phyloP scores from a whole-genome alignment of 2,888 invertebrate species.

The Zygogramma bicolorata region DNA sequence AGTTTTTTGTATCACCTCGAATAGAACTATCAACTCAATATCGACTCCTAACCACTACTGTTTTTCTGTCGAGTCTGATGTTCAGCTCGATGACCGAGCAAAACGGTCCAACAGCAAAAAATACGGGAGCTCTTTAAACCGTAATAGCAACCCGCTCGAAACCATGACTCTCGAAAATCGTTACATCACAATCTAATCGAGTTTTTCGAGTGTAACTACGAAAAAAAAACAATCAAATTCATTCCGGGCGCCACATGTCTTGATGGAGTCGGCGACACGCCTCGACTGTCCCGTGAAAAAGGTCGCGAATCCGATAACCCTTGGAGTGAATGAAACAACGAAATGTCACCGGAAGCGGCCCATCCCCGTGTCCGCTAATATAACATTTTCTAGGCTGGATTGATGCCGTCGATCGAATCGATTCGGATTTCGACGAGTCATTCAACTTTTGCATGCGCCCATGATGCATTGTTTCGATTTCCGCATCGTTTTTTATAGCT shows the following conservation, averaged over 20 bases:
- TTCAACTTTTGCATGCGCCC: conserved; percentile 42
- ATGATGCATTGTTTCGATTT: conserved; percentile 35
- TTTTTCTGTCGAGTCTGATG: no score
- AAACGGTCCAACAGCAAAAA: background rate
- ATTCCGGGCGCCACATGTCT: conserved; percentile 30
- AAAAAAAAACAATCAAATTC: background rate
- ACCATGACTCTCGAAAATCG: background rate
- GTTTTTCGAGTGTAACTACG: background rate
- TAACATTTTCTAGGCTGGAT: conserved; percentile 41
- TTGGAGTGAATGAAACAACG: conserved; percentile 34
- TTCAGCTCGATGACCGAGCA: background rate
- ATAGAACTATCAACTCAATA: no score
- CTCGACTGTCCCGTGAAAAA: conserved; percentile 28
- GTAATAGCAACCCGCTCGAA: background rate
- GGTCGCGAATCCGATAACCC: conserved; percentile 37
- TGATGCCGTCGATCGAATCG: conserved; percentile 37
- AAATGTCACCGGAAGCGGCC: conserved; percentile 50
- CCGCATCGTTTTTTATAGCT: conserved; percentile 11
- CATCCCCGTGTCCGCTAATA: conserved; percentile 39
- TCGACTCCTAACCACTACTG: no score
- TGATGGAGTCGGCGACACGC: conserved; percentile 18
- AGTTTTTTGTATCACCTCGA: no score
- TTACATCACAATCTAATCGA: conserved; percentile 2
- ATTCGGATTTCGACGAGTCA: conserved; percentile 38
- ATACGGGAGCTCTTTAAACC: background rate